Conservation (phyloP, 2,797 vertebrate genomes). For the Spizella passerina region DNA sequence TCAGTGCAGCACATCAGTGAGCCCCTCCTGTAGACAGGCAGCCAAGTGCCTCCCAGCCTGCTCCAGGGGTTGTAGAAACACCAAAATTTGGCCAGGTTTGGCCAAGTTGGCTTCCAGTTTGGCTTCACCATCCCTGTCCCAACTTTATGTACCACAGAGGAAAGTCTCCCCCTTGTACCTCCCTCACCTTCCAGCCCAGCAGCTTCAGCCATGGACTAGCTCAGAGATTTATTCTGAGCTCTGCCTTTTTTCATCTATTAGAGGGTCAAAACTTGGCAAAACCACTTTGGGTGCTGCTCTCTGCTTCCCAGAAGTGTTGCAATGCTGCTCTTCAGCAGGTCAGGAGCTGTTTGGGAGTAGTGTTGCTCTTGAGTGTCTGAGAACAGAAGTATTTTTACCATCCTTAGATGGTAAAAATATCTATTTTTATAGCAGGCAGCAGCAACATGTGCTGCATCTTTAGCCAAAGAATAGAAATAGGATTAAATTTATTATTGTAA, state of each 20-base stretch:
- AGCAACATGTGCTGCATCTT: background rate
- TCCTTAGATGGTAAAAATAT: background rate
- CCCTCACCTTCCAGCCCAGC: background rate
- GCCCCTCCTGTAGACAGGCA: background rate
- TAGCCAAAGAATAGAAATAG: background rate
- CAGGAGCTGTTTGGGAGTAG: background rate
- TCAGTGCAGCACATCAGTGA: background rate
- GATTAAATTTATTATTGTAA: background rate
- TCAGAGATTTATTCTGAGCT: background rate
- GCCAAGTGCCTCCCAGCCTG: background rate
- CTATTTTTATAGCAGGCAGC: background rate
- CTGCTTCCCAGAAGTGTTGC: background rate
- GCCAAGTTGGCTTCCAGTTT: background rate
- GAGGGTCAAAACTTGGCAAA: background rate
- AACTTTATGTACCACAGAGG: background rate
- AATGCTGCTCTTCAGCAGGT: background rate
- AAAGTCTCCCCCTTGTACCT: fast-evolving
- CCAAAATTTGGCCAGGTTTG: background rate
- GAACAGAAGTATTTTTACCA: background rate
- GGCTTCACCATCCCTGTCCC: background rate
- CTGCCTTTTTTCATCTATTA: background rate
- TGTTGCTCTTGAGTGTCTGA: background rate
- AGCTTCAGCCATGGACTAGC: background rate
- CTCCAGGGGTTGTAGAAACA: background rate
- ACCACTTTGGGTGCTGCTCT: fast-evolving